A percentile compares a stretch with the other conserved stretches of the same genome.
Conservation (phyloP, 64 coral and sea anemone species). For the Acropora tenuis region DNA sequence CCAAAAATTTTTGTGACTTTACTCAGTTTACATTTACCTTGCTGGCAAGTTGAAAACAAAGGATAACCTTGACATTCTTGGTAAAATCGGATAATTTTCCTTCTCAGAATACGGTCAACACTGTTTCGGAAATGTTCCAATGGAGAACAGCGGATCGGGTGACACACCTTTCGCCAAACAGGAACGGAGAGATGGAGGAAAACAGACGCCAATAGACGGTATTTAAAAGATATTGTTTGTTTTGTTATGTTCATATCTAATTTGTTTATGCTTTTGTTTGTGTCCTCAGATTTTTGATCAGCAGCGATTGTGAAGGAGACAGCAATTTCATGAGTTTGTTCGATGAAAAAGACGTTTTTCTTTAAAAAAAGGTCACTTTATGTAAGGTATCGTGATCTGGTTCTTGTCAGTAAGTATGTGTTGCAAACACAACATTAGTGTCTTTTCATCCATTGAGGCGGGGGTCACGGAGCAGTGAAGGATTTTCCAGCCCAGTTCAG, state of each 20-base stretch:
- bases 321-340: constrained; percentile 64
- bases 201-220: constrained; percentile 7
- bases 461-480: no score
- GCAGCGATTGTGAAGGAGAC: constrained; percentile 36
- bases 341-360: constrained; percentile 52
- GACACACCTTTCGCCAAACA: neutral
- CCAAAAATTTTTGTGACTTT: no score
- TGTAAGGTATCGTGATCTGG: neutral
- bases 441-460: no score
- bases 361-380: neutral
- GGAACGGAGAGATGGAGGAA: neutral
- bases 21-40: no score
- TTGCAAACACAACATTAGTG: no score
- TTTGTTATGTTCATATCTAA: neutral
- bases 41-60: no score
- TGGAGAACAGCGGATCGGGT: neutral
- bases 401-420: no score
- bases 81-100: neutral
- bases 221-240: neutral
- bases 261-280: neutral
- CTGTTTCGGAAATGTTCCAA: constrained; percentile 37
- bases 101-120: neutral
- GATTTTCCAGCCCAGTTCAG: no score
- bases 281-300: constrained; percentile 20
- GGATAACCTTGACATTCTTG: neutral